Base-by-base conservation (phyloP, 1,140 invertebrate genomes). In the Drosophila pruinosa region DNA sequence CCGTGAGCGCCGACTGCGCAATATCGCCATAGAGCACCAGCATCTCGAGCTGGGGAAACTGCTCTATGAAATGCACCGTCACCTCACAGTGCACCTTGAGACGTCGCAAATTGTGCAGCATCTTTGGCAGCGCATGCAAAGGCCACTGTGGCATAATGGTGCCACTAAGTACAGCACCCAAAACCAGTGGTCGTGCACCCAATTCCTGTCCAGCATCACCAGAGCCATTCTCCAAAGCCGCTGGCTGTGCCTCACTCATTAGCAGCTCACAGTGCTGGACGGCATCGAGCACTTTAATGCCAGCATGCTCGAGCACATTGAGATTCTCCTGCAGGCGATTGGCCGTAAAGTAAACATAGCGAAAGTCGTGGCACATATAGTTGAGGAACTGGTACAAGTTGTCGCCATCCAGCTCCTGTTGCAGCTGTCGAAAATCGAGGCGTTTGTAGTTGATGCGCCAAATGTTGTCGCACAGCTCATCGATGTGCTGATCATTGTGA, bases 51-150 rank as follows among this genome's bases (percentile, higher is more conserved):
- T 43, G 6, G 0, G 48, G 1, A 8, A 78, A 78, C 24, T 69
- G 73, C 15, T 78, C 73, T 2, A 78, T 76, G 12, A 78, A 73
- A 19, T 78, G 76, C n/a, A 76, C 73, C 41, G 76, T 62, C 1
- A 78, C 58, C 6, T 76, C 69, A 14, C 73, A 78, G 21, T 64
- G 7, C 7, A 64, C 38, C 19, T 52, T 68, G 0, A 78, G 36
- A 0, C 73, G 73, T 0, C 58, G 45, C 63, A 78, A 10, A 41
- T 78, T 76, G 26, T 22, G 36, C 63, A 78, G n/a, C 22, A 78
- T 26, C 19, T 72, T 73, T 21, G 76, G 76, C 54, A 78, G 19
- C 0, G 73, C 69, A 28, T 78, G 76, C 24, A 78, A 12, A 0
- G 76, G 73, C 76, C 76, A 78, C 5, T 78, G 69, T 0, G 73